phyloP scores from a whole-genome alignment of 2,888 invertebrate species.

The Sphaerophoria taeniata region DNA sequence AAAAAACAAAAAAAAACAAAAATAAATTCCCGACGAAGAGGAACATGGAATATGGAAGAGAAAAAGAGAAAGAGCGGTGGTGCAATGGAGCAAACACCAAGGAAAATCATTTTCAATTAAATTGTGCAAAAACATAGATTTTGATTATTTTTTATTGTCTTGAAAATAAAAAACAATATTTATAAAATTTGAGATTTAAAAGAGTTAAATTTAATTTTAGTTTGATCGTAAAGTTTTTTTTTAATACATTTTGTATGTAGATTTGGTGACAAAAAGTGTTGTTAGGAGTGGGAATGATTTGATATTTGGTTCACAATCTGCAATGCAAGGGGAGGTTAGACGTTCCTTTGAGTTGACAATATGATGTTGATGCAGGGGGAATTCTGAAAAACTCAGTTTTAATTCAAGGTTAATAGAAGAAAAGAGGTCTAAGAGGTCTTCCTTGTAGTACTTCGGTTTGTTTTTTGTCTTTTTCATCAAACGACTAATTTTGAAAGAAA shows the following conservation, averaged over 20 bases:
- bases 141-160: slow-evolving; percentile 40
- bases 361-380: neutral
- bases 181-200: slow-evolving; percentile 4
- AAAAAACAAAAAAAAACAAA: slow-evolving; percentile 27
- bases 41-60: slow-evolving; percentile 21
- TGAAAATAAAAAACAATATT: slow-evolving; percentile 12
- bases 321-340: neutral
- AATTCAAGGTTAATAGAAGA: neutral
- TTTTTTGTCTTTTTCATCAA: neutral
- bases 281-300: slow-evolving; percentile 7
- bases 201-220: slow-evolving; percentile 14
- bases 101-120: slow-evolving; percentile 72
- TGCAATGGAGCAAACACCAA: slow-evolving; percentile 55
- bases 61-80: slow-evolving; percentile 63
- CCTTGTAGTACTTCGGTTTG: neutral
- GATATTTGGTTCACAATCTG: neutral
- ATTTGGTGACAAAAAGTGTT: slow-evolving; percentile 12
- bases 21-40: slow-evolving; percentile 10
- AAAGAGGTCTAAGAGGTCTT: neutral
- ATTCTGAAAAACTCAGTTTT: too few relatives aligned
- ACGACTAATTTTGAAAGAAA: neutral
- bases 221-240: slow-evolving; percentile 2
- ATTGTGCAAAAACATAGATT: slow-evolving; percentile 46
- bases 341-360: neutral
- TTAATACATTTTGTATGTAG: neutral